Conservation (phyloP, 2,113 vertebrate genomes). For the Campylomormyrus numenius region DNA sequence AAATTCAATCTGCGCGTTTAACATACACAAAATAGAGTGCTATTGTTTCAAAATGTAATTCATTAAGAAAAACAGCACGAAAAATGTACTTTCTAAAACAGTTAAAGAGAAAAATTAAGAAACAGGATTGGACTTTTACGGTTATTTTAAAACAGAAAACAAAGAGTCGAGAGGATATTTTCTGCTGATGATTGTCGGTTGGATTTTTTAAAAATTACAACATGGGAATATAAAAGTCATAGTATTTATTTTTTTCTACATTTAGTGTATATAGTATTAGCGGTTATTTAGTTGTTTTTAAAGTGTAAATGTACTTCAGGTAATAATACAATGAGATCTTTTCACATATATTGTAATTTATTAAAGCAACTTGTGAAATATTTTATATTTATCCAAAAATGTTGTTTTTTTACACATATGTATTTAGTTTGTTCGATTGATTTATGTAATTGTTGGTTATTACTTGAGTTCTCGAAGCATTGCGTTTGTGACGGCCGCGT, state of each 20-base stretch:
- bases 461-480: constrained; percentile 5
- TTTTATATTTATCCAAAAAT: background rate
- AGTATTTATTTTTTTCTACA: background rate
- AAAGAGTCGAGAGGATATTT: background rate
- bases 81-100: background rate
- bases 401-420: background rate
- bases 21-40: background rate
- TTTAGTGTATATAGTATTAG: background rate
- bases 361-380: background rate
- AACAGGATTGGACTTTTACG: background rate
- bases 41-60: background rate
- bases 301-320: background rate
- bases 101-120: background rate
- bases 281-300: background rate
- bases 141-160: background rate
- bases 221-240: background rate
- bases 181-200: background rate
- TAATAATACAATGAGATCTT: background rate
- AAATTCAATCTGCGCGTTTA: background rate
- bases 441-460: background rate
- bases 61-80: background rate
- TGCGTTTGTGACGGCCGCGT: constrained; percentile 21
- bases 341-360: background rate
- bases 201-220: background rate
- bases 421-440: background rate